Evolutionary conservation across 1,140 invertebrate genomes (phyloP), one percentile per base, ranked within the genome.

Genomic region (Zaprionus capensis): DNA sequence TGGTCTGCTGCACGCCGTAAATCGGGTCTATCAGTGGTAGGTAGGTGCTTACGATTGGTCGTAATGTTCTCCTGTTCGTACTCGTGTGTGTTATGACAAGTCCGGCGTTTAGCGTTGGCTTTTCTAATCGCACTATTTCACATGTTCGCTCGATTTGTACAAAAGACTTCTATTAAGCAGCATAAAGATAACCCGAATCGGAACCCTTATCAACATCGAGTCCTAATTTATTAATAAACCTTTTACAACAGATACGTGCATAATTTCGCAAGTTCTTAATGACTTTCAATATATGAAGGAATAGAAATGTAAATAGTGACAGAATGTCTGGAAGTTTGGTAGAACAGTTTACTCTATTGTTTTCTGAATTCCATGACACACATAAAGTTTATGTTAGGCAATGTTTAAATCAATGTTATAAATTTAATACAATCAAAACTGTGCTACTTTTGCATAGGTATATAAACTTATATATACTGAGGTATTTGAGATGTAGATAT

Each of bases 161-260:
- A n/a, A 46, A 46, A 46, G 41, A 46, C 6, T 46, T 46, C 2
- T 46, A 46, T n/a, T 34, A 34, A 12, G 20, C 22, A 51, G 20
- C 46, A 51, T 51, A 51, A 51, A 51, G 46, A 51, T 51, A 51
- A 51, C 11, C 20, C 20, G 7, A 51, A 51, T 14, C 22, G 46
- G 11, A 51, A 46, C 2, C 2, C 41, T 46, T 7, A 46, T 46
- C 41, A 17, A 9, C n/a, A 17, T 11, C n/a, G 41, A 46, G n/a
- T 17, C n/a, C 7, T 17, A n/a, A 46, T 12, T 24, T 22, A 51
- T 51, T 51, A 14, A 51, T 24, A 51, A 14, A 17, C n/a, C 41
- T 46, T 17, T 46, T 17, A 46, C n/a, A 17, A 17, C 41, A 31
- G 7, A 7, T 31, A 31, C 5, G 15, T 44, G 2, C 41, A 9